phyloP scores from a whole-genome alignment of 2,888 invertebrate species.

The Euplexia lucipara region DNA sequence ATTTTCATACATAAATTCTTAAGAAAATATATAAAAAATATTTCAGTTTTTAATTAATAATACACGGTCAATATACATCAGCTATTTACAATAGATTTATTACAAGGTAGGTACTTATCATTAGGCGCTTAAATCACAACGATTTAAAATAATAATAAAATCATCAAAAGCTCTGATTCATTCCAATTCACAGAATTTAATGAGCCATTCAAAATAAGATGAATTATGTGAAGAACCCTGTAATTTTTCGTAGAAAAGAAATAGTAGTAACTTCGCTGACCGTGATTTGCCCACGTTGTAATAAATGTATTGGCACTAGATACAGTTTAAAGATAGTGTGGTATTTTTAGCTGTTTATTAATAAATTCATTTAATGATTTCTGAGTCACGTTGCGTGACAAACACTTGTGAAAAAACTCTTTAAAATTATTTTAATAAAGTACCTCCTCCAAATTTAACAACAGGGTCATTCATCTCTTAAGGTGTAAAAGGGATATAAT shows the following conservation, averaged over 20 bases:
- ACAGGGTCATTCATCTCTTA: conserved; percentile 29
- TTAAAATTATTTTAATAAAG: conserved; percentile 24
- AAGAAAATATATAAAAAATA: too few species aligned
- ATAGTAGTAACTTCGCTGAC: conserved; percentile 17
- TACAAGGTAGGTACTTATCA: background rate
- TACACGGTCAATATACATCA: too few species aligned
- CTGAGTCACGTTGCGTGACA: conserved; percentile 49
- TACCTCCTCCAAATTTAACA: conserved; percentile 5
- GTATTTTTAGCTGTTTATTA: conserved; percentile 61
- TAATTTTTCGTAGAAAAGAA: conserved; percentile 39
- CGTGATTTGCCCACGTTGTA: conserved; percentile 55
- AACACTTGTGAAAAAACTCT: conserved; percentile 14
- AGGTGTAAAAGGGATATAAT: background rate
- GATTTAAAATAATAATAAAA: conserved; percentile 17
- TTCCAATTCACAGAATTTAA: conserved; percentile 37
- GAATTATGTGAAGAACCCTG: conserved; percentile 34
- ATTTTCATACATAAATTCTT: too few species aligned
- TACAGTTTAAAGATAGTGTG: conserved; percentile 52
- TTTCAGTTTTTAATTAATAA: too few species aligned
- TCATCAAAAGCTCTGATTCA: conserved; percentile 24
- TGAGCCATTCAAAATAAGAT: conserved; percentile 17
- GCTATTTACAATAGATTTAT: background rate
- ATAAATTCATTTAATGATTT: conserved; percentile 53
- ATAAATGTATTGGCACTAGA: conserved; percentile 55
- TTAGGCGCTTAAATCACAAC: conserved; percentile 11